phyloP scores from a whole-genome alignment of 1,140 invertebrate genomes.

The Caerostris extrusa region DNA sequence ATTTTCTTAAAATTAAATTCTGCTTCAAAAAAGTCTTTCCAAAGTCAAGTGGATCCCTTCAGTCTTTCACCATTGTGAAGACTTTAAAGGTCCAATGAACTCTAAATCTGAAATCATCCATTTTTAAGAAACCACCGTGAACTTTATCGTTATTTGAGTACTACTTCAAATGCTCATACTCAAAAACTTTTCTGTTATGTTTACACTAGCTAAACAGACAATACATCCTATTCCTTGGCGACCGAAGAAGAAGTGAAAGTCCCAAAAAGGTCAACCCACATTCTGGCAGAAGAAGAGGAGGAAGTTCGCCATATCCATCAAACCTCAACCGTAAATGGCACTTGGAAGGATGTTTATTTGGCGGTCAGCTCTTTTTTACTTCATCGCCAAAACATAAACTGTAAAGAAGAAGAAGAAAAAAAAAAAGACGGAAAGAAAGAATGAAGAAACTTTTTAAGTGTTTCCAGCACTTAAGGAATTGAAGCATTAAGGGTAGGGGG shows the following conservation, averaged over 20 bases:
- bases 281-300: neutral
- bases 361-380: slow-evolving; percentile 51
- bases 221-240: slow-evolving; percentile 17
- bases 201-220: slow-evolving; percentile 2
- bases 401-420: too few relatives aligned
- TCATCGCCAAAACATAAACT: slow-evolving; percentile 69
- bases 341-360: slow-evolving; percentile 69
- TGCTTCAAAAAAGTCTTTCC: too few relatives aligned
- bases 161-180: neutral
- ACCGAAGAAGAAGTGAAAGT: neutral
- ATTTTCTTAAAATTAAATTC: too few relatives aligned
- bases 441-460: slow-evolving; percentile 59
- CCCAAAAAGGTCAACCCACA: neutral
- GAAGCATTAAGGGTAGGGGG: slow-evolving; percentile 69
- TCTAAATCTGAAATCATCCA: too few relatives aligned
- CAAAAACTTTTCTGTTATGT: neutral
- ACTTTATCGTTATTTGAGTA: neutral
- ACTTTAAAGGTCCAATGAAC: too few relatives aligned
- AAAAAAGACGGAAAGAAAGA: slow-evolving; percentile 17
- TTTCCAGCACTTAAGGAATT: slow-evolving; percentile 75
- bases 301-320: slow-evolving; percentile 45
- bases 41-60: too few relatives aligned
- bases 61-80: too few relatives aligned
- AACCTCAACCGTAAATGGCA: slow-evolving; percentile 61
- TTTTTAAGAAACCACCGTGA: too few relatives aligned